Conservation (phyloP, 2,113 vertebrate genomes). For the Platycercus adscitus region DNA sequence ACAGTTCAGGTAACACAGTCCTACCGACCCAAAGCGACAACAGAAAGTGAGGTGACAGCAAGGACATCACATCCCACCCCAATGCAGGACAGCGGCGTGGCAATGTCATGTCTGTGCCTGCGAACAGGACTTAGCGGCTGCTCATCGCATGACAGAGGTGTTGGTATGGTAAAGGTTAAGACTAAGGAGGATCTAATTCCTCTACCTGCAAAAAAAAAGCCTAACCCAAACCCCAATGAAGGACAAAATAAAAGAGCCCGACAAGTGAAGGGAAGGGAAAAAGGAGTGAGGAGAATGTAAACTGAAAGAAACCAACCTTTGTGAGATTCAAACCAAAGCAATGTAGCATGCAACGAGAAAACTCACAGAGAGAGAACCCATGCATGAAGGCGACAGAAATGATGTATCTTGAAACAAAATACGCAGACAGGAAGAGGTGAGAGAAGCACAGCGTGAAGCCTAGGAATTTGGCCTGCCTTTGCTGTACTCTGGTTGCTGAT, state of each 20-base stretch:
- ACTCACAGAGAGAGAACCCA: constrained; percentile 64
- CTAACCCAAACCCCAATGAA: background rate
- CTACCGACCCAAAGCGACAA: constrained; percentile 53
- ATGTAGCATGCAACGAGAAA: constrained; percentile 72
- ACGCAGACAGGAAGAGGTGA: constrained; percentile 60
- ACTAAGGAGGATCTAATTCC: constrained; percentile 63
- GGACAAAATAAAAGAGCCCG: constrained; percentile 58
- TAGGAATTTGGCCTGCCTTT: constrained; percentile 73
- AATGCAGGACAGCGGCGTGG: background rate
- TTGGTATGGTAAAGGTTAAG: constrained; percentile 51
- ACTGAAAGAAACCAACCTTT: constrained; percentile 69
- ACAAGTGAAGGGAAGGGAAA: constrained; percentile 49
- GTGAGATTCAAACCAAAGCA: constrained; percentile 70
- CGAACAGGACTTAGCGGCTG: constrained; percentile 44
- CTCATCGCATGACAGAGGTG: constrained; percentile 27
- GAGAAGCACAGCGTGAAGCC: constrained; percentile 58
- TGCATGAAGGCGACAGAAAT: constrained; percentile 71
- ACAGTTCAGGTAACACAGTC: constrained; percentile 56
- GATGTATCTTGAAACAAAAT: background rate
- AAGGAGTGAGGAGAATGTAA: constrained; percentile 58
- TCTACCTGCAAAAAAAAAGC: constrained; percentile 64
- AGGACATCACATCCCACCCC: constrained; percentile 66
- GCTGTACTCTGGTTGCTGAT: constrained; percentile 62
- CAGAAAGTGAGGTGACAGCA: constrained; percentile 34
- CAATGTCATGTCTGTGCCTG: constrained; percentile 59